These are phyloP conservation scores for Poeciliopsis presidionis DNA, from an alignment of 2,797 vertebrate genomes.

Conservation along the genomic window DNA sequence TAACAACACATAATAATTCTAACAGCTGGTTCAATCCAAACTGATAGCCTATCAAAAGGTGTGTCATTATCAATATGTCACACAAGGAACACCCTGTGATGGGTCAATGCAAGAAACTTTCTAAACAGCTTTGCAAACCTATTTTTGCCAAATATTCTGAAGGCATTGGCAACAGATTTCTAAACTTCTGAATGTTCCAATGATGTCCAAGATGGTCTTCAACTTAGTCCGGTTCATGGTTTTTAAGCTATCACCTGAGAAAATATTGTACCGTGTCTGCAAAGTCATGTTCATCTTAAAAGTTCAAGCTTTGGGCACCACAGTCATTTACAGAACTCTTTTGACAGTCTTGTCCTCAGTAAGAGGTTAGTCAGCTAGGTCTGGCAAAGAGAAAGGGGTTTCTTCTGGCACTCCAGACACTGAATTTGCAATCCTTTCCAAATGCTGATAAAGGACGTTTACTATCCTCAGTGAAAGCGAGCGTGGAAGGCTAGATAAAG, in stretches of 20 bases:
- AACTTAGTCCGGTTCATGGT: too few species aligned
- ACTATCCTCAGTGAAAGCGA: slow-evolving; percentile 46
- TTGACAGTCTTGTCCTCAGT: not conserved
- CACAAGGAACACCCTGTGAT: too few species aligned
- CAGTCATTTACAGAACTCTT: not conserved
- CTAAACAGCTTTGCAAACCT: too few species aligned
- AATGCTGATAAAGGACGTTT: slow-evolving; percentile 25
- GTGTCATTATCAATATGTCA: too few species aligned
- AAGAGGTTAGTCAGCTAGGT: not conserved
- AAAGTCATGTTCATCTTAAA: not conserved
- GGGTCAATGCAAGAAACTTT: too few species aligned
- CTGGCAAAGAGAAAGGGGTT: not conserved
- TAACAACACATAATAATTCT: too few species aligned
- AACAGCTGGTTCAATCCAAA: too few species aligned
- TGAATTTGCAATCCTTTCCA: slow-evolving; percentile 28
- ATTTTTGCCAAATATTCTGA: too few species aligned
- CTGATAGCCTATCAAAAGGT: too few species aligned
- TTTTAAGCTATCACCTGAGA: not conserved
- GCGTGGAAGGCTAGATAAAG: slow-evolving; percentile 34
- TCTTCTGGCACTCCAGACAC: slow-evolving; percentile 1
- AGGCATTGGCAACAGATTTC: too few species aligned
- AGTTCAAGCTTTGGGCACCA: not conserved
- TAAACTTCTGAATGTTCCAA: too few species aligned
- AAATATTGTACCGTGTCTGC: not conserved
- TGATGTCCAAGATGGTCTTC: too few species aligned